These are phyloP conservation scores for Drosophila bunnanda DNA, from an alignment of 2,888 invertebrate species.

Conservation along the genomic window DNA sequence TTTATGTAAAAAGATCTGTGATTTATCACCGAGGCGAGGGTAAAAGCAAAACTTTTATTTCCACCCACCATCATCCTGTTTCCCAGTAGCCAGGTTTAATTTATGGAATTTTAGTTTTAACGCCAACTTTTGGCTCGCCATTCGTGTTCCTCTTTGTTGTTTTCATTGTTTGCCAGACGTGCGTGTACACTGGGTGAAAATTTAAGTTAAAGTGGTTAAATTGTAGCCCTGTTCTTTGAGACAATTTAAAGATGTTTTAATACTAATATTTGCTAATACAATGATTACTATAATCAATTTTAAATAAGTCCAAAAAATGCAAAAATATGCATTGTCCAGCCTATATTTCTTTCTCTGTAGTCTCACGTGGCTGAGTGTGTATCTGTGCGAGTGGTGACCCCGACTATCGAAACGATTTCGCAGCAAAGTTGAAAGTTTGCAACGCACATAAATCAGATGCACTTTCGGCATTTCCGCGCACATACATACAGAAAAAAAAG, in stretches of 20 bases:
- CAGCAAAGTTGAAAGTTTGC: constrained; percentile 66
- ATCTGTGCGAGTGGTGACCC: constrained; percentile 44
- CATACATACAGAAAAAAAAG: background rate
- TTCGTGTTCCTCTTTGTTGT: constrained; percentile 29
- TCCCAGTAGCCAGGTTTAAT: constrained; percentile 73
- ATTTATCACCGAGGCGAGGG: constrained; percentile 77
- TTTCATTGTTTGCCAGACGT: constrained; percentile 51
- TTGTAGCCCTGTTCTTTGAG: too few species aligned
- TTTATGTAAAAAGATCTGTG: constrained; percentile 85
- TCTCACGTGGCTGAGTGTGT: constrained; percentile 10
- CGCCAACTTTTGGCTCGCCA: constrained; percentile 67
- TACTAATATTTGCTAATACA: too few species aligned
- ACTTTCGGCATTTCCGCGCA: constrained; percentile 73
- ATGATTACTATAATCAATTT: too few species aligned
- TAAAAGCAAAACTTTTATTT: constrained; percentile 79
- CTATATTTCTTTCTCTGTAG: background rate
- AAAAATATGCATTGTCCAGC: too few species aligned
- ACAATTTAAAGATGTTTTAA: too few species aligned
- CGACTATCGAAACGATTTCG: constrained; percentile 33
- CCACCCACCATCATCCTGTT: constrained; percentile 22
- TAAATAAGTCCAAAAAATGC: too few species aligned
- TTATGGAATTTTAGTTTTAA: constrained; percentile 83
- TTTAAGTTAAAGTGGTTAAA: background rate
- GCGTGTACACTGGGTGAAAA: constrained; percentile 43
- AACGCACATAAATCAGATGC: constrained; percentile 80